Evolutionary conservation across 2,797 vertebrate species (phyloP), one percentile per base, ranked within the genome.

Genomic region (Enteromius anoplus): DNA sequence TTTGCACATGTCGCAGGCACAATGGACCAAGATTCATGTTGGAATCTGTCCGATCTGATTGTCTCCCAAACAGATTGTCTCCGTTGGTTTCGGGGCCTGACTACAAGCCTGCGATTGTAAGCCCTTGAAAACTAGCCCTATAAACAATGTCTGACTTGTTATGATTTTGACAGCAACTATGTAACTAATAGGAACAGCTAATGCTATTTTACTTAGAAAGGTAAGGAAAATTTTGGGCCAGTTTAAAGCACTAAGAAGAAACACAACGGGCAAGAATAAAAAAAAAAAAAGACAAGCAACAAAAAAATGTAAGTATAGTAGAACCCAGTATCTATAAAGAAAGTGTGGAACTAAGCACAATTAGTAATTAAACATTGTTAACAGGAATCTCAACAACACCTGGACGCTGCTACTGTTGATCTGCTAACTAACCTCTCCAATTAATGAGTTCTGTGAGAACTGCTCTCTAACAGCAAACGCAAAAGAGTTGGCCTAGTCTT

Each of bases 41-140:
- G 87, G 88, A 85, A 62, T 77, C 76, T 72, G 53, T 65, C 82
- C 80, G 68, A 87, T 88, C 84, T 80, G 86, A 88, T 85, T 82
- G 64, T 83, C 84, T 75, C 71, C 71, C 17, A 85, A 88, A 87
- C 80, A 85, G 85, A 80, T 80, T 60, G 66, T 71, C 19, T 81
- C 40, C 0, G 66, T 80, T 29, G 49, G 58, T 68, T 76, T 83
- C 32, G 17, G 64, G 78, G 65, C 29, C 68, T 68, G 73, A 55
- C 55, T 62, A 42, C 79, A 84, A 75, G 60, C 65, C 47, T 69
- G 34, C 77, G 34, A 85, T 70, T 70, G 58, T 51, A 37, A 82
- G n/a, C 40, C 60, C 68, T 42, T 26, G 45, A 51, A 51, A 85
- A 86, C 66, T 77, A 72, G 40, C 26, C 40, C 53, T 32, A 32